A percentile compares a stretch with the other conserved stretches of the same genome.
phyloP scores from a whole-genome alignment of 2,113 vertebrate species.

The Bungarus multicinctus region DNA sequence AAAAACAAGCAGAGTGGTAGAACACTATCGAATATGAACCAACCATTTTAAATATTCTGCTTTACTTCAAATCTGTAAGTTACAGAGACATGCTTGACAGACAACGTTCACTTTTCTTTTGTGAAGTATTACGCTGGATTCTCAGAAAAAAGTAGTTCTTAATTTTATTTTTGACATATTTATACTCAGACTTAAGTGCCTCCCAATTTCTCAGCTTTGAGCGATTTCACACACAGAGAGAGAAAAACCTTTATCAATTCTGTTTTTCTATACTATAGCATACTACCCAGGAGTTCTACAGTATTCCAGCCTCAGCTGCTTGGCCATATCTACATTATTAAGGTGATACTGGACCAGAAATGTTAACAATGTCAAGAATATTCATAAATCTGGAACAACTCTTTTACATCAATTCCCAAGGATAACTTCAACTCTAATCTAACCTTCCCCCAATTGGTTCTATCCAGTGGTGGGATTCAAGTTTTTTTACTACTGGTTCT shows the following conservation, averaged over 20 bases:
- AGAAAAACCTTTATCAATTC: constrained; percentile 13
- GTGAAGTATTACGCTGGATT: constrained; percentile 28
- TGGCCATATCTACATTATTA: neutral
- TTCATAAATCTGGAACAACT: neutral
- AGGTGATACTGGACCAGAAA: neutral
- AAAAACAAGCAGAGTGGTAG: neutral
- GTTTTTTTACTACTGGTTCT: too few species aligned
- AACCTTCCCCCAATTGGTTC: neutral
- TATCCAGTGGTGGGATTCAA: neutral
- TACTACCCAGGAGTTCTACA: constrained; percentile 9
- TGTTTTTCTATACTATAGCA: constrained; percentile 8
- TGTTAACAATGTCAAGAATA: neutral
- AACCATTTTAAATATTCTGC: neutral
- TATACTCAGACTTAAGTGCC: constrained; percentile 49
- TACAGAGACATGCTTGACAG: constrained; percentile 28
- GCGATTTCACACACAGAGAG: constrained; percentile 10
- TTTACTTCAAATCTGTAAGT: constrained; percentile 32
- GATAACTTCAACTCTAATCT: neutral
- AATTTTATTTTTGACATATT: constrained; percentile 53
- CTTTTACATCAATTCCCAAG: neutral
- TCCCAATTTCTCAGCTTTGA: constrained; percentile 37
- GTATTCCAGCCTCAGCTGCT: neutral
- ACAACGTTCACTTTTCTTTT: constrained; percentile 50
- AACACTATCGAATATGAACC: neutral
- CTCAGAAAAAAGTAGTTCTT: constrained; percentile 41